Evolutionary conservation across 2,113 vertebrate genomes (phyloP).

Genomic region (Clarias macrocephalus): DNA sequence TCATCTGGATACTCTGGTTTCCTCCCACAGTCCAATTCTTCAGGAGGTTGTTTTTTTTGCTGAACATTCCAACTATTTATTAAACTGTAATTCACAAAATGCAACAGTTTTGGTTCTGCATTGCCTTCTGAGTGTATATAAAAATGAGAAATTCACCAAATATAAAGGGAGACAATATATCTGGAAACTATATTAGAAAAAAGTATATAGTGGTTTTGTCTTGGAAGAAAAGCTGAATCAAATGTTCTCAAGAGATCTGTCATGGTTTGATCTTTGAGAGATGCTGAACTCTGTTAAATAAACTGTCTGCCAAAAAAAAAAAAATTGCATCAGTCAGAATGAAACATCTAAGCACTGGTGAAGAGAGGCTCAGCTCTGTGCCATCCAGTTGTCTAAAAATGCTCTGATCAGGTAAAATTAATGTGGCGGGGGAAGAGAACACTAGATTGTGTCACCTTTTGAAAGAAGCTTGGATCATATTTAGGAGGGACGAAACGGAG

Average conservation of each 20-base stretch:
- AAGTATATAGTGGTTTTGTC: not conserved
- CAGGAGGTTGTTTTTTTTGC: conserved; percentile 5
- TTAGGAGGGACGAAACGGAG: no score
- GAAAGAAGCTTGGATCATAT: not conserved
- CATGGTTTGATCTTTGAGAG: conserved; percentile 26
- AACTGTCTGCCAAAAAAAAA: conserved; percentile 37
- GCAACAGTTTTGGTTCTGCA: not conserved
- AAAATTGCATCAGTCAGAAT: conserved; percentile 40
- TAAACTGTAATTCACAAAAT: conserved; percentile 40
- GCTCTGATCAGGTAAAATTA: not conserved
- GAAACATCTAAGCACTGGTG: conserved; percentile 16
- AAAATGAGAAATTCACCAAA: not conserved
- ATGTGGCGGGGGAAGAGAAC: not conserved
- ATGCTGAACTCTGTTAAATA: conserved; percentile 34
- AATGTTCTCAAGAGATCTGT: conserved; percentile 27
- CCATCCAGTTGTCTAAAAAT: conserved; percentile 21
- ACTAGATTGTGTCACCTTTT: not conserved
- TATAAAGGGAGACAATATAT: not conserved
- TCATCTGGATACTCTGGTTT: no score
- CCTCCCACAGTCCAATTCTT: not conserved
- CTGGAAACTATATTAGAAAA: conserved; percentile 1
- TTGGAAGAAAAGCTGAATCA: conserved; percentile 34
- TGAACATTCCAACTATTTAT: conserved; percentile 21
- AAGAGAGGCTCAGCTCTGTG: not conserved
- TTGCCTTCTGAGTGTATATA: not conserved